Base-by-base conservation (phyloP, 2,797 vertebrate species). In the Gymnothorax reevesii region DNA sequence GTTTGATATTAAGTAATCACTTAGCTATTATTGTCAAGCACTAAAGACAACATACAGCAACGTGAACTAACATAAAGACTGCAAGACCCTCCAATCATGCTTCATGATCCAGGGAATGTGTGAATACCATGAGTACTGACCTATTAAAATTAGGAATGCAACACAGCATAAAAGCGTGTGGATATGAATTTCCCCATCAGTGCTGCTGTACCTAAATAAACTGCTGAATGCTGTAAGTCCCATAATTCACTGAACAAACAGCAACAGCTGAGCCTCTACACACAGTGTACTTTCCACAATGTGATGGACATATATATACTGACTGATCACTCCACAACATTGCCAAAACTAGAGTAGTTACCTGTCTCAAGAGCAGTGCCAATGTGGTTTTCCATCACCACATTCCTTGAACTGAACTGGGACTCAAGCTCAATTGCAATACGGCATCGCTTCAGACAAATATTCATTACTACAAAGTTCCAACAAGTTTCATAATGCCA, bases 271-370 rank as follows among this genome's bases (percentile, higher is more conserved):
- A 77, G 52, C 73, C 73, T 77, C 73, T 77, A 77, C 73, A 77
- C 33, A 49, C 73, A 77, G 73, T 49, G 73, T 77, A 49, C 33
- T 33, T 77, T 49, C 73, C 73, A 49, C 52, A 77, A 49, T 77
- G 33, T 49, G 73, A 49, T 77, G 73, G 73, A 13, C 49, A 77
- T 42, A 49, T 49, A 49, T 69, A 69, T 25, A 20, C 4, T 3
- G 25, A 69, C 64, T n/a, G 25, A 69, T 69, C 64, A 69, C 22
- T 69, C 64, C 64, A 25, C 64, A 25, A 7, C 13, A 13, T 69
- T 25, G 64, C 73, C 33, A 77, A 77, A 25, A 77, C 73, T 77
- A 77, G 69, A 73, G 69, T 27, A 73, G 73, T 77, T 73, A 17
- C 15, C 42, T 15, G 10, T 17, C 15, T 52, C 42, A n/a, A 69